Percentiles rank a stretch among this genome's conserved stretches.
These are phyloP conservation scores for Hylyphantes graminicola DNA, from an alignment of 1,140 invertebrate genomes.

Conservation along the genomic window DNA sequence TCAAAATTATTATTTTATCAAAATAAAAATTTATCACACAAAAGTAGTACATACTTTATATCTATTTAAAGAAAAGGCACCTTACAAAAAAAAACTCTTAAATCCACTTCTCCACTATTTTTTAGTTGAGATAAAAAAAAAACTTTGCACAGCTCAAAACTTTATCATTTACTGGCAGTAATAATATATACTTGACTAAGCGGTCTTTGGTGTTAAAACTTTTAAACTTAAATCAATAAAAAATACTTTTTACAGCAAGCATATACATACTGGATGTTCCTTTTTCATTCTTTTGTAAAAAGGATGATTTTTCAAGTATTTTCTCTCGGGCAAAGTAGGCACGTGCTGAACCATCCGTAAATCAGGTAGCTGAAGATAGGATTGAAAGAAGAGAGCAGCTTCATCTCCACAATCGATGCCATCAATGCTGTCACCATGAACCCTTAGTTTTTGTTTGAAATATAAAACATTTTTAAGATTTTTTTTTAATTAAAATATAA, in stretches of 20 bases:
- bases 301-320: slow-evolving; percentile 20
- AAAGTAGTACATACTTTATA: too few relatives aligned
- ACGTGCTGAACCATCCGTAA: slow-evolving; percentile 16
- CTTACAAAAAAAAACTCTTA: too few relatives aligned
- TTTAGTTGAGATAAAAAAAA: too few relatives aligned
- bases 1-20: too few relatives aligned
- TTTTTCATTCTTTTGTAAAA: slow-evolving; percentile 20
- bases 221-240: too few relatives aligned
- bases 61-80: too few relatives aligned
- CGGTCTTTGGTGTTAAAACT: too few relatives aligned
- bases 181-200: too few relatives aligned
- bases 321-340: slow-evolving; percentile 11
- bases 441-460: slow-evolving; percentile 2
- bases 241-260: background rate
- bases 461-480: background rate
- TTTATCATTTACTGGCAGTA: too few relatives aligned
- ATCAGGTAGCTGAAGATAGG: background rate
- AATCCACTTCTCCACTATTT: too few relatives aligned
- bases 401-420: slow-evolving; percentile 33
- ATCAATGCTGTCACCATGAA: background rate
- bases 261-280: slow-evolving; percentile 24
- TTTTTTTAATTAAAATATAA: background rate
- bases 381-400: slow-evolving; percentile 22
- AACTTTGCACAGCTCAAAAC: too few relatives aligned
- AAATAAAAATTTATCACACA: too few relatives aligned